Evolutionary conservation across 2,888 invertebrate genomes (phyloP).

Genomic region (Cryptosula pallasiana): DNA sequence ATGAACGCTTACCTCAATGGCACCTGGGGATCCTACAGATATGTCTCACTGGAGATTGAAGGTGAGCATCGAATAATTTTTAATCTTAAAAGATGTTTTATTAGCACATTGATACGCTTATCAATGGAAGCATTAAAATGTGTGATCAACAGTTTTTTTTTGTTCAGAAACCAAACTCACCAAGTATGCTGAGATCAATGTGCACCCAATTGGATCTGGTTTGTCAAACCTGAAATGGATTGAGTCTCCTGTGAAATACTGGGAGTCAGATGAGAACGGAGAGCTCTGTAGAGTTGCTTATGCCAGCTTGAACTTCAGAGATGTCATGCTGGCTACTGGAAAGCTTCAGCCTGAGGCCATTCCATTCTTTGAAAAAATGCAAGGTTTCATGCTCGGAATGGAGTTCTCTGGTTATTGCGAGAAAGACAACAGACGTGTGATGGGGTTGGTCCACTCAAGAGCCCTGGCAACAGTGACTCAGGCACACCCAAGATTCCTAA

Average conservation of each 20-base stretch:
- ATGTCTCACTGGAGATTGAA: too few species aligned
- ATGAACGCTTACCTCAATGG: too few species aligned
- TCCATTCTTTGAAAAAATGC: constrained; percentile 54
- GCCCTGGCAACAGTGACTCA: constrained; percentile 77
- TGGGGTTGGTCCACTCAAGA: constrained; percentile 52
- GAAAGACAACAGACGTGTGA: constrained; percentile 38
- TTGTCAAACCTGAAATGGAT: constrained; percentile 88
- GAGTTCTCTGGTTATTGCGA: constrained; percentile 83
- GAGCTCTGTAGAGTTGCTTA: constrained; percentile 83
- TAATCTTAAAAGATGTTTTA: too few species aligned
- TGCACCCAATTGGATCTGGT: constrained; percentile 78
- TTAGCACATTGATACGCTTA: too few species aligned
- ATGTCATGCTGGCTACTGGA: constrained; percentile 95
- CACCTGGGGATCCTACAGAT: too few species aligned
- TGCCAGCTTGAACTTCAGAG: constrained; percentile 93
- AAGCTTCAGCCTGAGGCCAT: constrained; percentile 94
- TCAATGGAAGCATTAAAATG: too few species aligned
- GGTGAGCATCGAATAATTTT: too few species aligned
- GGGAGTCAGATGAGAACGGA: constrained; percentile 50
- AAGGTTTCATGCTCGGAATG: constrained; percentile 89
- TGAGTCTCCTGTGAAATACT: constrained; percentile 64
- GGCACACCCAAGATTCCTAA: constrained; percentile 67
- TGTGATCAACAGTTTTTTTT: too few species aligned
- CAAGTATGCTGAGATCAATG: constrained; percentile 91
- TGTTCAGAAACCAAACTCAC: constrained; percentile 53